Percentiles rank a stretch among this genome's conserved stretches.
These are phyloP conservation scores for Cyclura pinguis DNA, from an alignment of 2,797 vertebrate species.

Conservation along the genomic window DNA sequence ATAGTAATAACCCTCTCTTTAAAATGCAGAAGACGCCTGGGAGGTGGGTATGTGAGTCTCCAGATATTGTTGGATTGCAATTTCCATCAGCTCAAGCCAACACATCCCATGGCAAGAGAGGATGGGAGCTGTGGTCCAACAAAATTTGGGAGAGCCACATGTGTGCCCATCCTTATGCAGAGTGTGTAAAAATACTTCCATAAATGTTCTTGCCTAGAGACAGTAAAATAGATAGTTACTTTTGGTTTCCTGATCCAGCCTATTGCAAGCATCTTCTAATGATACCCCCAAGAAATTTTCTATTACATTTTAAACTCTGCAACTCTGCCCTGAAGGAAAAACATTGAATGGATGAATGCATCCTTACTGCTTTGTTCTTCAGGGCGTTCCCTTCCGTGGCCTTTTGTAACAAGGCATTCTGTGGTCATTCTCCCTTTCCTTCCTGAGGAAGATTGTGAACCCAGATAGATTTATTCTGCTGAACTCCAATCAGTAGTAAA, in stretches of 20 bases:
- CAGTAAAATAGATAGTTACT: background rate
- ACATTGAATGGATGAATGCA: background rate
- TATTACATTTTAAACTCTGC: background rate
- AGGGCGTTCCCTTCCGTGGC: background rate
- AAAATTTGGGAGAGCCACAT: background rate
- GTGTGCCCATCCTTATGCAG: background rate
- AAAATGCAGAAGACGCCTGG: background rate
- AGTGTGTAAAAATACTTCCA: constrained; percentile 51
- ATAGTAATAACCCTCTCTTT: constrained; percentile 14
- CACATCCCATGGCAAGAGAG: background rate
- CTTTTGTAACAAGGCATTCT: constrained; percentile 5
- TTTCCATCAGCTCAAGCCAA: background rate
- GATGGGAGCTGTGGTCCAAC: background rate
- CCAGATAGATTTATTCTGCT: background rate
- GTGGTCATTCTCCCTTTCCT: background rate
- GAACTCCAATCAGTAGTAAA: constrained; percentile 45
- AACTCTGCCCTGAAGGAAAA: background rate
- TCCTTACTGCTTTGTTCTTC: constrained; percentile 1
- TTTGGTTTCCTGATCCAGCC: background rate
- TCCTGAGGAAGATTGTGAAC: constrained; percentile 19
- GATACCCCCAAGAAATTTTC: background rate
- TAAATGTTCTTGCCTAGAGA: background rate
- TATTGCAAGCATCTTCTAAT: background rate
- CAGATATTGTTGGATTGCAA: background rate
- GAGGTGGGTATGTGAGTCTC: background rate